phyloP scores from a whole-genome alignment of 2,113 vertebrate species.

The Microtus ochrogaster region DNA sequence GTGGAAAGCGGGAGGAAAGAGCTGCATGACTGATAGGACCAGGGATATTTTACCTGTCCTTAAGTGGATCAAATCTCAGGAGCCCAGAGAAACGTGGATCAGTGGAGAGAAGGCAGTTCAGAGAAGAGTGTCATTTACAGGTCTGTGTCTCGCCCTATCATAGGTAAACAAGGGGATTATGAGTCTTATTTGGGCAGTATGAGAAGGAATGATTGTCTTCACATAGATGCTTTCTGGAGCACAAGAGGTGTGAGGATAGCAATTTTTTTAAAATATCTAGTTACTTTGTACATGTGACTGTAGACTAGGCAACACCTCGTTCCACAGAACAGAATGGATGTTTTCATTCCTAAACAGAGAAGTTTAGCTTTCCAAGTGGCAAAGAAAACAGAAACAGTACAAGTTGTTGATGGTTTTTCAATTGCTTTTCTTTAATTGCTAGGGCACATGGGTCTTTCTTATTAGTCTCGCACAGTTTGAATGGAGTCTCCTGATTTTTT shows the following conservation, averaged over 20 bases:
- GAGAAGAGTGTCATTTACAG: background rate
- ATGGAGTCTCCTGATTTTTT: too few species aligned
- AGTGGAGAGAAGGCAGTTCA: background rate
- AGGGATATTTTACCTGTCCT: background rate
- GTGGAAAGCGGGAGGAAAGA: background rate
- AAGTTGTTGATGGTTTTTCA: background rate
- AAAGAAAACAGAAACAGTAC: background rate
- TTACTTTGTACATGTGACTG: background rate
- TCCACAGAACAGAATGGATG: background rate
- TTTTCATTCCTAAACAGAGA: too few species aligned
- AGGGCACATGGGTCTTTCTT: background rate
- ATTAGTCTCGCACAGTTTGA: background rate
- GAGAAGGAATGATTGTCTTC: background rate
- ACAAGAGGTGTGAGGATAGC: background rate
- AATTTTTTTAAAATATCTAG: background rate
- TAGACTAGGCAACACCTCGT: background rate
- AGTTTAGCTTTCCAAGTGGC: background rate
- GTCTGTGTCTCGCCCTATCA: background rate
- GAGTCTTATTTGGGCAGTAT: background rate
- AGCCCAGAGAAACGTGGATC: background rate
- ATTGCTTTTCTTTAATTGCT: background rate
- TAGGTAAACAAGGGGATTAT: background rate
- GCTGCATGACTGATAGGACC: background rate
- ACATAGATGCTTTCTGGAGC: background rate
- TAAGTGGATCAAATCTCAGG: fast-evolving